Evolutionary conservation across 2,797 vertebrate genomes (phyloP).

Genomic region (Megalops cyprinoides): DNA sequence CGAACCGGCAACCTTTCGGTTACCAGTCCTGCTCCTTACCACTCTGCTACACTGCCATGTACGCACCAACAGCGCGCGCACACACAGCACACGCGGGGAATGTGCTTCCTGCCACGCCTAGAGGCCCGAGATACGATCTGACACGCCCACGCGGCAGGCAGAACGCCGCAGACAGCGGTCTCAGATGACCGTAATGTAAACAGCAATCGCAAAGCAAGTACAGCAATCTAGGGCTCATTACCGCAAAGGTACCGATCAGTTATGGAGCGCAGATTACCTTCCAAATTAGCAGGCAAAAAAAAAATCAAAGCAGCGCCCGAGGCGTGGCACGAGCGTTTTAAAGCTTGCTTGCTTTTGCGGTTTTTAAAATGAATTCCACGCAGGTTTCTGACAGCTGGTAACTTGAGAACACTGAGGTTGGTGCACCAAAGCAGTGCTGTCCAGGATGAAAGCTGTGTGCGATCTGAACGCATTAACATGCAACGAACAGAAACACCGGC

Average conservation of each 20-base stretch:
- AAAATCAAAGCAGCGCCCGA: constrained; percentile 64
- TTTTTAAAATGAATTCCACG: constrained; percentile 57
- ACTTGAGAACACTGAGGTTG: constrained; percentile 41
- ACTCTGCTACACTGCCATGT: no score
- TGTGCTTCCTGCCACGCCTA: neutral
- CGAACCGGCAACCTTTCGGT: no score
- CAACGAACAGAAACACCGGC: no score
- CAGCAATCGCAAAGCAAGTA: constrained; percentile 71
- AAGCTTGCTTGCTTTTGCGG: constrained; percentile 57
- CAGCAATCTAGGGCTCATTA: constrained; percentile 73
- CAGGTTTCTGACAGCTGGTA: constrained; percentile 45
- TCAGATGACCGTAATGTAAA: constrained; percentile 71
- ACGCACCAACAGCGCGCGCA: no score
- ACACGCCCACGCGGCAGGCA: constrained; percentile 30
- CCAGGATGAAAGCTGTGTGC: constrained; percentile 24
- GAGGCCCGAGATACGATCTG: no score
- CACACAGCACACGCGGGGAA: neutral
- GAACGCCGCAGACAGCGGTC: constrained; percentile 61
- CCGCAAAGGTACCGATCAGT: constrained; percentile 70
- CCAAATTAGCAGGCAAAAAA: constrained; percentile 59
- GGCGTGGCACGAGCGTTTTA: constrained; percentile 60
- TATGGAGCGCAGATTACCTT: constrained; percentile 71
- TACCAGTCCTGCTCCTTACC: no score
- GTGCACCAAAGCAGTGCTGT: constrained; percentile 40
- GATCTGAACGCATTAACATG: no score